Evolutionary conservation across 2,888 invertebrate genomes (phyloP), one percentile per base, ranked within the genome.

Genomic region (Synergus laeviventris): DNA sequence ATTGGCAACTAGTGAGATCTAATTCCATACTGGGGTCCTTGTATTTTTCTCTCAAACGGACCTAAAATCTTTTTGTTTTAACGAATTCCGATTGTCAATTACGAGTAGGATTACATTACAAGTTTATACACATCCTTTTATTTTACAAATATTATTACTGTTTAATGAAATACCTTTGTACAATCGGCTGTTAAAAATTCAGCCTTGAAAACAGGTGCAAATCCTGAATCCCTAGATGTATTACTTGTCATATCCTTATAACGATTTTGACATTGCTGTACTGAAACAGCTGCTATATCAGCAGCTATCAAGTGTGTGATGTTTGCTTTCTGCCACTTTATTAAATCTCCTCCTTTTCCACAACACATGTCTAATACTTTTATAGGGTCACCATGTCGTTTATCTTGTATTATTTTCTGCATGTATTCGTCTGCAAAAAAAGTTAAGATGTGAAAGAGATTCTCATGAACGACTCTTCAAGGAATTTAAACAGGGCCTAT

Each of bases 311-410:
- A 92, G 91, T 97, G 96, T 1, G 94, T 93, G 73, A 98, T 96
- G 79, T 94, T 92, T 74, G 94, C 95, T 89, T 96, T 97, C 79
- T 94, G 94, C 97, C 99, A 99, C 91, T 99, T 99, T n/a, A 96
- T 92, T 49, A 99, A 92, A 91, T 99, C 99, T 1, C 99, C 99
- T 24, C 99, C 99, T 93, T 99, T 99, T 1, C 99, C 99, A 90
- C 98, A 98, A 85, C 98, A 98, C 93, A 99, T 95, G 90, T 99
- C 99, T 74, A 99, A 92, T 0, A 98, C 97, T 78, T 93, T 93
- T 42, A 96, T 85, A 0, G 94, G 93, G 75, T 93, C 92, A n/a
- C 95, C 95, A 81, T 94, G 93, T 81, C 93, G 93, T 85, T 94
- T 94, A 4, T 87, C 91, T 82, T 93, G 93, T 86, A 93, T 94